phyloP scores from a whole-genome alignment of 1,140 invertebrate species.

The Pseudoatta argentina region DNA sequence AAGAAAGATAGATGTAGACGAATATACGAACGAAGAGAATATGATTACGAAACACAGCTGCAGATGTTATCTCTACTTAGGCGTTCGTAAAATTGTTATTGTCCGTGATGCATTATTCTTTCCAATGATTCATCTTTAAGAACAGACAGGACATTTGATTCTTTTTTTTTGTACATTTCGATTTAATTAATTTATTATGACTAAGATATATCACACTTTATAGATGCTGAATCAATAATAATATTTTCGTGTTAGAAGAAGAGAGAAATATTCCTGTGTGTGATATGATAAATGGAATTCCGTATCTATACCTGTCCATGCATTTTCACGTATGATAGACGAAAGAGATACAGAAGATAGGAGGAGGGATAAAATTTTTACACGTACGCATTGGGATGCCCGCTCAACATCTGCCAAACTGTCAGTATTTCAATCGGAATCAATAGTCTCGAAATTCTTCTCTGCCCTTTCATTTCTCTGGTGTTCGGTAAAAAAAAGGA shows the following conservation, averaged over 20 bases:
- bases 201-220: neutral
- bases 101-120: neutral
- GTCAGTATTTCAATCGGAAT: conserved; percentile 69
- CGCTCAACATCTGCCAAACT: conserved; percentile 71
- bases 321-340: conserved; percentile 18
- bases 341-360: conserved; percentile 29
- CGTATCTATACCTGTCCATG: conserved; percentile 11
- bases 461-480: conserved; percentile 28
- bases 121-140: conserved; percentile 2
- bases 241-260: conserved; percentile 6
- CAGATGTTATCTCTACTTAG: neutral
- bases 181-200: conserved; percentile 35
- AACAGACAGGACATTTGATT: neutral
- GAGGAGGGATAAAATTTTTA: conserved; percentile 21
- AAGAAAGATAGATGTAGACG: conserved; percentile 9
- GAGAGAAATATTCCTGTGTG: neutral
- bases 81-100: neutral
- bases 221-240: neutral
- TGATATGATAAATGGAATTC: conserved; percentile 17
- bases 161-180: neutral
- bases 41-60: neutral
- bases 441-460: conserved; percentile 37
- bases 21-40: neutral
- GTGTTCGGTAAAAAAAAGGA: conserved; percentile 26
- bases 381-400: conserved; percentile 34